These are phyloP conservation scores for Cheirogaleus medius DNA, from an alignment of 2,113 vertebrate genomes.

Conservation along the genomic window DNA sequence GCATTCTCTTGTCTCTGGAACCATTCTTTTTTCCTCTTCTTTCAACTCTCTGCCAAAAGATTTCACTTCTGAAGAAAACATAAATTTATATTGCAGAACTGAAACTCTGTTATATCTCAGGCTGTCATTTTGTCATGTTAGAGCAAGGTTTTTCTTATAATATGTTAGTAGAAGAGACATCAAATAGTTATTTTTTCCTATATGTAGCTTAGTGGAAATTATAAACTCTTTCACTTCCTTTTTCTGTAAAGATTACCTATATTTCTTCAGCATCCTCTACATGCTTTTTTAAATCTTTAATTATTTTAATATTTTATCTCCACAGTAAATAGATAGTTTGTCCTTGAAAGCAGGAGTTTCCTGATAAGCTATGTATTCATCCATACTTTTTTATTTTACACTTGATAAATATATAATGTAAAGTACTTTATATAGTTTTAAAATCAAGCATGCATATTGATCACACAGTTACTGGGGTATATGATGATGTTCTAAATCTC, in stretches of 20 bases:
- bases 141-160: constrained; percentile 10
- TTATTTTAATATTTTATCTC: constrained; percentile 15
- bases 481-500: background rate
- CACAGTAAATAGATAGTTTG: constrained; percentile 35
- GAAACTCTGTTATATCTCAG: constrained; percentile 46
- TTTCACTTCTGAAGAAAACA: constrained; percentile 73
- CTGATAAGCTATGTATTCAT: background rate
- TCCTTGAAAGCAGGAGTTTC: background rate
- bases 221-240: background rate
- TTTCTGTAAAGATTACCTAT: background rate
- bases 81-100: constrained; percentile 61
- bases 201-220: constrained; percentile 31
- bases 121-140: constrained; percentile 50
- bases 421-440: background rate
- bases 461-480: background rate
- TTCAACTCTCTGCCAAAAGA: constrained; percentile 55
- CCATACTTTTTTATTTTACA: background rate
- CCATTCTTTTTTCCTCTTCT: constrained; percentile 50
- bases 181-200: background rate
- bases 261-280: background rate
- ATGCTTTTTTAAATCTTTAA: background rate
- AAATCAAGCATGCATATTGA: background rate
- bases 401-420: background rate
- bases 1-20: constrained; percentile 69
- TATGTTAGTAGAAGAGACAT: background rate